These are phyloP conservation scores for Heliocidaris tuberculata DNA, from an alignment of 35 echinoderm and acorn worm species.

Conservation along the genomic window DNA sequence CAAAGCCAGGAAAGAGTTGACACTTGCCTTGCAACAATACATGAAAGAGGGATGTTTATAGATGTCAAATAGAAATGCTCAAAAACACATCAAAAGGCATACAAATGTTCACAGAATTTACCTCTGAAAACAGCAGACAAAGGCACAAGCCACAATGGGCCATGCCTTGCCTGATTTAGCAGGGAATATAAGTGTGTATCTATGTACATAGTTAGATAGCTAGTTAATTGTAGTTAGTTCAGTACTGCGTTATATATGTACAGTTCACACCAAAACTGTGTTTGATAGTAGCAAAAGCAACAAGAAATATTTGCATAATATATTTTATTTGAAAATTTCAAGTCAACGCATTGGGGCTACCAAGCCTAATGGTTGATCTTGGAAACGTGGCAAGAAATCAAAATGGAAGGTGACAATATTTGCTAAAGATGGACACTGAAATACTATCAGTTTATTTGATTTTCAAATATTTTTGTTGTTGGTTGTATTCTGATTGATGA, in stretches of 20 bases:
- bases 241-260: not conserved
- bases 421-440: not conserved
- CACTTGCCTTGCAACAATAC: too few relatives aligned
- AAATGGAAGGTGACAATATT: conserved; percentile 1
- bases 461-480: not conserved
- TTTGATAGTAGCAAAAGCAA: not conserved
- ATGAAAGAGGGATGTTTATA: not conserved
- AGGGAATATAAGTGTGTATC: conserved; percentile 11
- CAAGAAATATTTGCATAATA: not conserved
- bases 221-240: not conserved
- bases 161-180: not conserved
- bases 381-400: not conserved
- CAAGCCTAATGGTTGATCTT: not conserved
- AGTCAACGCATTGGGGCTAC: not conserved
- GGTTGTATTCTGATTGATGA: not conserved
- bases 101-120: not conserved
- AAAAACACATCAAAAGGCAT: not conserved
- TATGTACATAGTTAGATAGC: not conserved
- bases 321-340: not conserved
- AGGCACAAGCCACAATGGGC: not conserved
- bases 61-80: not conserved
- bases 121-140: not conserved
- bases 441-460: not conserved
- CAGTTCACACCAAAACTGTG: not conserved
- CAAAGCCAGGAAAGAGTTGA: too few relatives aligned